Evolutionary conservation across 2,113 vertebrate genomes (phyloP).

Genomic region (Micronycteris hirsuta): DNA sequence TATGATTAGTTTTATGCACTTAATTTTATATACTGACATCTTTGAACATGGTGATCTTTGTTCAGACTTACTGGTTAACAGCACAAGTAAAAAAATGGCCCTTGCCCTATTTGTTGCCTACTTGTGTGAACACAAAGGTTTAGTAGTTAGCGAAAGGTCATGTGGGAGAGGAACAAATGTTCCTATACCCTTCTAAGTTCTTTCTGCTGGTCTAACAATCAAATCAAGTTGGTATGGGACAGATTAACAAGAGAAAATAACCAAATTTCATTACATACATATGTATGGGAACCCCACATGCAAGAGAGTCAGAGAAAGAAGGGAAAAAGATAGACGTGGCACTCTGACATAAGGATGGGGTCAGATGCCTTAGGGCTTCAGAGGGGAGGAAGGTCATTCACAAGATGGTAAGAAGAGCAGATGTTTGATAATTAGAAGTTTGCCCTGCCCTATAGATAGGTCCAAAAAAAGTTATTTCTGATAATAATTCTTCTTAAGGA

Average conservation of each 20-base stretch:
- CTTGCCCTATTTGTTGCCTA: background rate
- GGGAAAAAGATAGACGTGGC: background rate
- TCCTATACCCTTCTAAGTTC: background rate
- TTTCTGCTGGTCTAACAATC: background rate
- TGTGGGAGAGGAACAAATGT: background rate
- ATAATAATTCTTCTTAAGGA: background rate
- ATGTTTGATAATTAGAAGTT: background rate
- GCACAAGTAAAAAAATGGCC: background rate
- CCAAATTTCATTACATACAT: background rate
- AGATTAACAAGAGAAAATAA: background rate
- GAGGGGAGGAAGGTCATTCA: background rate
- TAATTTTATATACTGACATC: background rate
- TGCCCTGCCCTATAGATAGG: background rate
- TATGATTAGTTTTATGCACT: background rate
- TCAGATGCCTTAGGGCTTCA: background rate
- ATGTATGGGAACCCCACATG: background rate
- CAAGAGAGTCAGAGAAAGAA: background rate
- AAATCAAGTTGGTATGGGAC: background rate
- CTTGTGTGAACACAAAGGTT: background rate
- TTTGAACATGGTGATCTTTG: conserved; percentile 22
- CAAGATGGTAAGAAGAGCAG: background rate
- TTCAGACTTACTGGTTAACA: background rate
- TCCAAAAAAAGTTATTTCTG: background rate
- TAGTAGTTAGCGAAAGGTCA: background rate
- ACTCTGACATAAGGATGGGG: background rate